Evolutionary conservation across 1,140 invertebrate species (phyloP).

Genomic region (Hesperophylax magnus): DNA sequence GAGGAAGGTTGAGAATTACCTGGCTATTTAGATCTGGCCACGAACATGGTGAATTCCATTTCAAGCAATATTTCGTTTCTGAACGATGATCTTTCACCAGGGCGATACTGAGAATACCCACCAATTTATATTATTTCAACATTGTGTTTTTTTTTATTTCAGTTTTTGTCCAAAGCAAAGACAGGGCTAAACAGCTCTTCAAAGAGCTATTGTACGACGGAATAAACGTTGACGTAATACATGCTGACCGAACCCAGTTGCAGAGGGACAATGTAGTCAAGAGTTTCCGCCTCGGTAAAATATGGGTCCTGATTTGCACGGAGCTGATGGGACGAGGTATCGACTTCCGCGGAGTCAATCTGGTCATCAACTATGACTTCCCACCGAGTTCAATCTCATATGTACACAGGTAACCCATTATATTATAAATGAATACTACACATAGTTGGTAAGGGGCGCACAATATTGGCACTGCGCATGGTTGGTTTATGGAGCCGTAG

Average conservation of each 20-base stretch:
- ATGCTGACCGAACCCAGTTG: constrained; percentile 90
- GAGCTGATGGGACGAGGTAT: constrained; percentile 97
- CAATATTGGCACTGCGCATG: no score
- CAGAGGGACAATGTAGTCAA: constrained; percentile 91
- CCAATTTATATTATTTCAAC: no score
- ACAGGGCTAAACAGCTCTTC: constrained; percentile 93
- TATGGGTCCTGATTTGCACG: constrained; percentile 97
- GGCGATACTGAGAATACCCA: no score
- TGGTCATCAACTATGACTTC: constrained; percentile 99
- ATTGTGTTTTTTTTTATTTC: constrained; percentile 26
- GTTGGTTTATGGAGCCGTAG: no score
- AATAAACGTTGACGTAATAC: constrained; percentile 95
- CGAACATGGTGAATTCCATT: no score
- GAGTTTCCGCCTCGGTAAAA: constrained; percentile 91
- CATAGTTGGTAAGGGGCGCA: no score
- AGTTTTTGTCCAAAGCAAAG: constrained; percentile 77
- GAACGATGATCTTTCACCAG: no score
- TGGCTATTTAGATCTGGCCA: no score
- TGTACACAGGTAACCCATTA: constrained; percentile 81
- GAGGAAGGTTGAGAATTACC: no score
- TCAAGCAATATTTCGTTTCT: no score
- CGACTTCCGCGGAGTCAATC: constrained; percentile 97
- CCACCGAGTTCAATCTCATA: constrained; percentile 93
- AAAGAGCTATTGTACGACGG: constrained; percentile 93
- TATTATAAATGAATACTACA: not conserved